Conservation (phyloP, 2,888 invertebrate species). For the Drosophila meridionalis region DNA sequence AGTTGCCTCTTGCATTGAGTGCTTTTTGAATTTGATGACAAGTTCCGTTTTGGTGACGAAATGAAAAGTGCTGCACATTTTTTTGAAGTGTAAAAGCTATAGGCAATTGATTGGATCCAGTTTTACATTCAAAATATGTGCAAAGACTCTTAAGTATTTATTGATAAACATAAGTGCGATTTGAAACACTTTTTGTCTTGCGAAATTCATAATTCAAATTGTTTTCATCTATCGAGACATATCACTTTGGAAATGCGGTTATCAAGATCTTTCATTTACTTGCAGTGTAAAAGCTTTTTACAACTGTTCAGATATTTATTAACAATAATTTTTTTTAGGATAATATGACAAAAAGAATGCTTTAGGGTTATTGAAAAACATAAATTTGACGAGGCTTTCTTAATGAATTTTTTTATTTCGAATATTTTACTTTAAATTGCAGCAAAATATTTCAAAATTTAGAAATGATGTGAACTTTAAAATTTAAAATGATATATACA, state of each 20-base stretch:
- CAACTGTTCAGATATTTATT: too few relatives aligned
- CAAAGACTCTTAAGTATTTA: background rate
- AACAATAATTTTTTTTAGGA: background rate
- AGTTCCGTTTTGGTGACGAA: background rate
- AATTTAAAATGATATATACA: too few relatives aligned
- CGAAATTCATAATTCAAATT: background rate
- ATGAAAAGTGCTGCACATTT: background rate
- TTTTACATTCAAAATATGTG: too few relatives aligned
- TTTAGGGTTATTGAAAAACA: background rate
- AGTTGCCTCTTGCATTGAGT: background rate
- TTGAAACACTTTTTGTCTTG: background rate
- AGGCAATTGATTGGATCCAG: background rate
- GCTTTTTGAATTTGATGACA: background rate
- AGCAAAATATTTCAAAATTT: too few relatives aligned
- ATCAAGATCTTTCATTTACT: background rate
- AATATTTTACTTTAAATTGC: too few relatives aligned
- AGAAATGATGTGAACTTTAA: too few relatives aligned
- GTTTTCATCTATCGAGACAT: too few relatives aligned
- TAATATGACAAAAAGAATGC: background rate
- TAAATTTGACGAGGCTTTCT: background rate
- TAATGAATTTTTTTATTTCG: background rate
- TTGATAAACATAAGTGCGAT: background rate
- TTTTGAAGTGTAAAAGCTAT: background rate
- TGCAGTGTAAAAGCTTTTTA: background rate
- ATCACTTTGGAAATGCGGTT: too few relatives aligned